These are phyloP conservation scores for Dasypus novemcinctus DNA, from an alignment of 2,113 vertebrate genomes.

Conservation along the genomic window DNA sequence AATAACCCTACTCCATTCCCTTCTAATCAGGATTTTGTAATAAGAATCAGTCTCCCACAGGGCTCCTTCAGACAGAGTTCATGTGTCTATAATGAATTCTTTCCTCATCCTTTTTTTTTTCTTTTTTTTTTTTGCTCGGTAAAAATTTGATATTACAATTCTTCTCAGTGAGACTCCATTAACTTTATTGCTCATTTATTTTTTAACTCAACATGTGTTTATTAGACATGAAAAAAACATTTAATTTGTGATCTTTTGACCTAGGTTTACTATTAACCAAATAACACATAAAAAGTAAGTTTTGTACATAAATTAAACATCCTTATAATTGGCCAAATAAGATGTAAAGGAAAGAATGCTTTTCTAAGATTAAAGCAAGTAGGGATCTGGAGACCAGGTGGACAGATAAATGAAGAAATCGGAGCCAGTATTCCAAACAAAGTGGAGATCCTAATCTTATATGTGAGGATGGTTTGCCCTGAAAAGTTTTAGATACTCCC, in stretches of 20 bases:
- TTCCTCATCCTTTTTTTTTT: neutral
- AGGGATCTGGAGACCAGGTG: neutral
- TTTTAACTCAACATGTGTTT: constrained; percentile 11
- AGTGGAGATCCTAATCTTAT: neutral
- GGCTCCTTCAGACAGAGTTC: neutral
- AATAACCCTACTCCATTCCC: constrained; percentile 47
- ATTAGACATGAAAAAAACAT: neutral
- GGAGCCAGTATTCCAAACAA: neutral
- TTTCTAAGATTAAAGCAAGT: neutral
- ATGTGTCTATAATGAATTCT: constrained; percentile 10
- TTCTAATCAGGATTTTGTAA: constrained; percentile 42
- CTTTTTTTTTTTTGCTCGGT: neutral
- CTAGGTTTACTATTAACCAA: constrained; percentile 32
- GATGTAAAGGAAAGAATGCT: neutral
- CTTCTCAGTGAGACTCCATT: constrained; percentile 25
- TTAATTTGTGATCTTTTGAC: neutral
- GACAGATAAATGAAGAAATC: neutral
- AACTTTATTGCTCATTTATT: constrained; percentile 41
- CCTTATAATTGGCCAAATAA: neutral
- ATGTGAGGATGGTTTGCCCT: neutral
- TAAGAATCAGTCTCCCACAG: neutral
- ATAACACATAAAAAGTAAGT: constrained; percentile 7
- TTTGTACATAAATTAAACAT: neutral
- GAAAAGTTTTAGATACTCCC: neutral
- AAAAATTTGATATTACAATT: constrained; percentile 46